phyloP scores from a whole-genome alignment of 1,140 invertebrate species.

The Cephus cinctus region DNA sequence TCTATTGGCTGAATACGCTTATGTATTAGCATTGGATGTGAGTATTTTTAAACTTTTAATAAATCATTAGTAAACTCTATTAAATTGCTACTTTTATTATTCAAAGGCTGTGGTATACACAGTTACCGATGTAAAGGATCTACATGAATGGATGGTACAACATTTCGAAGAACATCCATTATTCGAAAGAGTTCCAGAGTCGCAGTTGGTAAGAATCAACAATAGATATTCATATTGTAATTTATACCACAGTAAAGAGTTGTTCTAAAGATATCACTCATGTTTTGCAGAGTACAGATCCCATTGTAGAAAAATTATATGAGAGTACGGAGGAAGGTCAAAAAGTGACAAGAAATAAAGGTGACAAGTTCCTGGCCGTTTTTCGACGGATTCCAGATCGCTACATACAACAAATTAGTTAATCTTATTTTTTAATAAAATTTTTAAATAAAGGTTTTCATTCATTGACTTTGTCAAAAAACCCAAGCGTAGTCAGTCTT shows the following conservation, averaged over 20 bases:
- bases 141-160: conserved; percentile 95
- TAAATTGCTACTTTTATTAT: conserved; percentile 14
- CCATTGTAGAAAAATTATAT: conserved; percentile 83
- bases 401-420: conserved; percentile 27
- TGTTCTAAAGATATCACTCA: conserved; percentile 11
- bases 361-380: conserved; percentile 90
- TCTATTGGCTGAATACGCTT: conserved; percentile 95
- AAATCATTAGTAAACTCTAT: conserved; percentile 1
- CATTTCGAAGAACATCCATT: conserved; percentile 92
- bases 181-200: conserved; percentile 74
- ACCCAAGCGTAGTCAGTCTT: too few species aligned
- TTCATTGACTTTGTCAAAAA: too few species aligned
- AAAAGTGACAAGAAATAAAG: conserved; percentile 95
- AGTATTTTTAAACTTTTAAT: conserved; percentile 35
- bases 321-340: conserved; percentile 97
- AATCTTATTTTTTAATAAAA: too few species aligned
- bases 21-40: conserved; percentile 82
- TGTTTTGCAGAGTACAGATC: conserved; percentile 69
- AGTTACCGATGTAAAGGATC: conserved; percentile 96
- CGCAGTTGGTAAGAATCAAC: conserved; percentile 68
- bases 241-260: background rate
- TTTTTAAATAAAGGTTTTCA: too few species aligned
- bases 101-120: conserved; percentile 90
- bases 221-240: conserved; percentile 9
- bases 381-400: conserved; percentile 73